Base-by-base conservation (phyloP, 2,113 vertebrate species). In the Thryonomys swinderianus region DNA sequence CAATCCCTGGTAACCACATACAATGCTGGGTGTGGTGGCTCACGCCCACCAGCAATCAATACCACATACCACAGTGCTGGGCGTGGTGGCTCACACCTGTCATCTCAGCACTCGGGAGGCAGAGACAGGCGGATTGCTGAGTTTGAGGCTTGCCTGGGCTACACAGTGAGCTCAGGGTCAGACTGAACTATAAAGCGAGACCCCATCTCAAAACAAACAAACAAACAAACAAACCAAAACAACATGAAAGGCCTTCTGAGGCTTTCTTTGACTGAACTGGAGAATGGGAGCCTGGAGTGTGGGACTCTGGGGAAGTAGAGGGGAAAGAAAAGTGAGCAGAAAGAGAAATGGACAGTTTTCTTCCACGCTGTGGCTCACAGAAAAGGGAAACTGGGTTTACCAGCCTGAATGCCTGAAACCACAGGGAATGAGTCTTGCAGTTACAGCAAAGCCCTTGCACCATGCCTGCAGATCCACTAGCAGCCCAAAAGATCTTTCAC, bases 351-450 rank as follows among this genome's bases (percentile, higher is more conserved):
- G 62, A 84, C 3, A 25, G 13, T 51, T 61, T 18, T 8, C 11
- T 10, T 40, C 23, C 8, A 21, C 21, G 32, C 51, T 64, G 85
- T 21, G 13, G 59, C 67, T 96, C n/a, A 78, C 32, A 55, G 40
- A 73, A 92, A 95, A 85, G 57, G 73, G 95, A 95, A 95, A 85
- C 67, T 48, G 40, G 79, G 42, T 55, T 89, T 95, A 27, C n/a
- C 45, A 45, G 27, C 23, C 83, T 61, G 32, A 94, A 57, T 11
- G 37, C 91, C 45, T 13, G 42, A 69, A 88, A 73, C 82, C 85
- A 53, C n/a, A 51, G 6, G 53, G 53, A 25, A 30, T 5, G 10
- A 32, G 32, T 57, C n/a, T 91, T 10, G 3, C 1, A 34, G 8
- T 59, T 45, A 76, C 11, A 30, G 25, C 45, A 78, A 51, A 85